Evolutionary conservation across 2,888 invertebrate species (phyloP), one percentile per base, ranked within the genome.

Genomic region (Ophonus ardosiacus): DNA sequence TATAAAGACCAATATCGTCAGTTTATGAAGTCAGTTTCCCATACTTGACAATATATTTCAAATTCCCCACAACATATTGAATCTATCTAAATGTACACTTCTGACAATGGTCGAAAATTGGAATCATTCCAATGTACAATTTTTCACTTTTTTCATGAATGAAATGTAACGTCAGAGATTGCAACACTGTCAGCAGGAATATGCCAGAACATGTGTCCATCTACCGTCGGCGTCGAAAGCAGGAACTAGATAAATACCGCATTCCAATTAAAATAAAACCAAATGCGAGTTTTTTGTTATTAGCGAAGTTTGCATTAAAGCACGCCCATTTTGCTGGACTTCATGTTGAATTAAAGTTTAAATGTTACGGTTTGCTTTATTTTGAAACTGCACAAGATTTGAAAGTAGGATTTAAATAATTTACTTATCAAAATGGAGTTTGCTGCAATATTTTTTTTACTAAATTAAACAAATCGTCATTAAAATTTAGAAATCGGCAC

Each of bases 91-190:
- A 51, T 51, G 43, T 51, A 51, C 43, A 51, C 24, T 21, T 59
- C 15, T 78, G 78, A 57, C 78, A 78, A 18, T 13, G 24, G 7
- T 18, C 78, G 24, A 78, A 21, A 31, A 56, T 56, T 57, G 8
- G 21, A 2, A 13, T 13, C 43, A 51, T 51, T 51, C 43, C 43
- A 51, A 51, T 51, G 43, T 51, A 13, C 10, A 13, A 51, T 51
- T 51, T 51, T 51, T 51, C 43, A 2, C 13, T 8, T 78, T 76
- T 76, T 78, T 78, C 51, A 78, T 78, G 78, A 78, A 78, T 78
- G 78, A 78, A 78, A 57, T n/a, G 24, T 57, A 56, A 78, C 56
- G 38, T 78, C 57, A 24, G 21, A 56, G 78, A 57, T 78, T 78
- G 57, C 31, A 78, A 57, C 31, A 43, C 31, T 31, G 63, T 4